Evolutionary conservation across 2,113 vertebrate species (phyloP), one percentile per base, ranked within the genome.

Genomic region (Melozone crissalis): DNA sequence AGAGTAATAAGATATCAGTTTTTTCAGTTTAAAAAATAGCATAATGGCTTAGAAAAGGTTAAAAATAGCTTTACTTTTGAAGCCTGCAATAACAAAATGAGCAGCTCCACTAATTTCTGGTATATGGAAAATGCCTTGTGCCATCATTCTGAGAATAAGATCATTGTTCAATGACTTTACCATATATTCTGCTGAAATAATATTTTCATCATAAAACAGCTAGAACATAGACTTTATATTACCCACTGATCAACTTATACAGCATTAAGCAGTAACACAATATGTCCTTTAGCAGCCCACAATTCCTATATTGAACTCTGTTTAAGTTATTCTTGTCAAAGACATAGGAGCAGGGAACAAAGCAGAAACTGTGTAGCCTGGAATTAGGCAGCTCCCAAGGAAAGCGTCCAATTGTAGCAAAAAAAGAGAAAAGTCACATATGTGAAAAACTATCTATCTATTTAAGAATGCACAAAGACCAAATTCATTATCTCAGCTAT

Each of bases 401-500:
- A 96, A 97, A 95, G 86, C 28, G 13, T 95, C 90, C 96, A 97
- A 94, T 93, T 87, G 77, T 92, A 96, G 93, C 41, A 24, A 31
- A 62, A 88, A 83, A 87, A 33, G 52, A 54, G 28, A 54, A 78
- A 89, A 74, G 52, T 90, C 96, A 90, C 87, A 95, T 89, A 93
- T 90, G 94, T 91, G 94, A 97, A 97, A 96, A 95, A 87, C 95
- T 95, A 94, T 95, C 93, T 96, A 93, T 95, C 94, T 95, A 85
- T 94, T 95, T 95, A 96, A 96, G 95, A 97, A 97, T 78, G 96
- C 83, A 95, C 93, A 96, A 97, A 97, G 95, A 95, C 96, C 95
- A 96, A 97, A 97, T 87, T 96, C 95, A 97, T 97, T 97, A 96
- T 96, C 93, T 97, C 95, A 97, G 97, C 96, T 96, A 95, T 97